phyloP scores from a whole-genome alignment of 1,140 invertebrate species.

The Tigriopus japonicus region DNA sequence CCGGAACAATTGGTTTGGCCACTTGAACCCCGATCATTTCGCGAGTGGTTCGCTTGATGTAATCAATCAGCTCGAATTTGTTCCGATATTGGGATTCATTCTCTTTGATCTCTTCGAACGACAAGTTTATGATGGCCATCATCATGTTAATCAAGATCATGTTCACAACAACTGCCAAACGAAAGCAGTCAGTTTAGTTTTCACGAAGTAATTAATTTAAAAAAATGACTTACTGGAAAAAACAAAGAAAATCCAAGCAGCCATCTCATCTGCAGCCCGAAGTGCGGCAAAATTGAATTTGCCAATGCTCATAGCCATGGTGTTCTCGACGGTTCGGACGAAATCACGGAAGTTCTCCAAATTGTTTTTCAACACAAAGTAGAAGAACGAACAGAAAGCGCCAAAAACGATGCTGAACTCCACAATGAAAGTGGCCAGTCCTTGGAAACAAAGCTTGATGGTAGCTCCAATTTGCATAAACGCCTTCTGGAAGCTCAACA shows the following conservation, averaged over 20 bases:
- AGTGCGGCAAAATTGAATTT: slow-evolving; percentile 13
- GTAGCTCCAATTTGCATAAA: slow-evolving; percentile 13
- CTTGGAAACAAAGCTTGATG: slow-evolving; percentile 8
- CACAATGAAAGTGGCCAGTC: slow-evolving; percentile 10
- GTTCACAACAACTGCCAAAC: slow-evolving; percentile 13
- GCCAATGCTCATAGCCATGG: slow-evolving; percentile 13
- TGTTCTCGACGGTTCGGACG: slow-evolving; percentile 9
- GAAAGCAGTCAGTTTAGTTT: background rate
- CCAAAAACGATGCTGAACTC: slow-evolving; percentile 12
- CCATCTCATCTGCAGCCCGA: slow-evolving; percentile 1
- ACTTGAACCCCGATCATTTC: slow-evolving; percentile 8
- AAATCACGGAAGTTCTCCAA: slow-evolving; percentile 13
- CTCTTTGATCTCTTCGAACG: slow-evolving; percentile 13
- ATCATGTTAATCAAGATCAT: slow-evolving; percentile 15
- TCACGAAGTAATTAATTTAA: background rate
- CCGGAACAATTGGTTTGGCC: background rate
- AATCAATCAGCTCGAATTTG: slow-evolving; percentile 10
- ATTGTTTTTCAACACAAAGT: slow-evolving; percentile 9
- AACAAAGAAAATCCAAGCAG: slow-evolving; percentile 15
- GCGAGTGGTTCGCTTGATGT: slow-evolving; percentile 2
- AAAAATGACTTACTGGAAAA: slow-evolving; percentile 11
- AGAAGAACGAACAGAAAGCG: slow-evolving; percentile 12
- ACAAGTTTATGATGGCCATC: slow-evolving; percentile 14
- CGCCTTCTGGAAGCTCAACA: slow-evolving; percentile 11
- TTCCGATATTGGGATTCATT: background rate